These are phyloP conservation scores for Subanguina moxae DNA, from an alignment of 1,140 invertebrate genomes.

Conservation along the genomic window DNA sequence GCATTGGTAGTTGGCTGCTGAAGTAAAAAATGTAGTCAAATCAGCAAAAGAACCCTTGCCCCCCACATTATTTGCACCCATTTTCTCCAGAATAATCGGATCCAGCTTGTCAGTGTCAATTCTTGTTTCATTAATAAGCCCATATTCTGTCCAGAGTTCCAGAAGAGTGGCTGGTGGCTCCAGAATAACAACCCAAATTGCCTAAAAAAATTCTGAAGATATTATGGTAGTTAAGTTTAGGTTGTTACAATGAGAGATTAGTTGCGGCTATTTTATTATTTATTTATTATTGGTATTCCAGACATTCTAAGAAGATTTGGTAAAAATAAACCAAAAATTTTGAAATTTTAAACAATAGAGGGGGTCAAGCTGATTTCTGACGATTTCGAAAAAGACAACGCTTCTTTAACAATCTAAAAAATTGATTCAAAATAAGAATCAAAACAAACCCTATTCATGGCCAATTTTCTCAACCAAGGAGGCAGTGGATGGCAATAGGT, in stretches of 20 bases:
- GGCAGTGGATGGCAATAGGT: conserved; percentile 11
- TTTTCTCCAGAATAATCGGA: conserved; percentile 30
- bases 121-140: conserved; percentile 44
- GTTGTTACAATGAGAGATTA: too few relatives aligned
- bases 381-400: too few relatives aligned
- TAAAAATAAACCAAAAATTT: too few relatives aligned
- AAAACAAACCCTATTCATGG: neutral
- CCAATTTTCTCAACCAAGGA: conserved; percentile 25
- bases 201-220: neutral
- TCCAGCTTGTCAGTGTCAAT: conserved; percentile 34
- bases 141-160: conserved; percentile 57
- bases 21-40: neutral
- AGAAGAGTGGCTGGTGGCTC: conserved; percentile 48
- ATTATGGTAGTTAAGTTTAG: too few relatives aligned
- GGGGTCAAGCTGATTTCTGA: too few relatives aligned
- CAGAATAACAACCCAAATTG: conserved; percentile 44
- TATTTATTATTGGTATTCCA: too few relatives aligned
- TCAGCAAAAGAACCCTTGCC: neutral
- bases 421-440: neutral
- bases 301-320: too few relatives aligned
- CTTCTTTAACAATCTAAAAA: too few relatives aligned
- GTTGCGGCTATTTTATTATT: too few relatives aligned
- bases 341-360: too few relatives aligned
- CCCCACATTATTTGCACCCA: conserved; percentile 21
- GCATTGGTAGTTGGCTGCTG: conserved; percentile 37